These are phyloP conservation scores for Gila robusta DNA, from an alignment of 2,797 vertebrate species.

Conservation along the genomic window DNA sequence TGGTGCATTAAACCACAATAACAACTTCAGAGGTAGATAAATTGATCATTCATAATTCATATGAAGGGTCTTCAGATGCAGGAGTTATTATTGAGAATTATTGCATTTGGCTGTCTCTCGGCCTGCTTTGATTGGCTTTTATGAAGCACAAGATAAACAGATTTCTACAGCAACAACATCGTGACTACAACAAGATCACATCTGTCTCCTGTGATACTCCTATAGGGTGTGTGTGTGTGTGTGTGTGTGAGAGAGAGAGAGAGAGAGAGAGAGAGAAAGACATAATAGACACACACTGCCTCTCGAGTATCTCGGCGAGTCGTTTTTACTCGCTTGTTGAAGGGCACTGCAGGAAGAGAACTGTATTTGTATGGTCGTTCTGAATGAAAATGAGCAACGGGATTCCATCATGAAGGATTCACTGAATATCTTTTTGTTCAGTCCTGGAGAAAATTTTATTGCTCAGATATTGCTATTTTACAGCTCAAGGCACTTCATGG, in stretches of 20 bases:
- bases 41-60: conserved; percentile 41
- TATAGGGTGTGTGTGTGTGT: neutral
- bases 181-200: conserved; percentile 4
- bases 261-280: neutral
- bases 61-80: conserved; percentile 9
- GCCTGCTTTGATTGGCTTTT: neutral
- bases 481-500: neutral
- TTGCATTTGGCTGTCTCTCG: neutral
- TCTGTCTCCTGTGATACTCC: neutral
- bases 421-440: conserved; percentile 5
- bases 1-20: conserved; percentile 16
- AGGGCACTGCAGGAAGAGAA: neutral
- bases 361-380: neutral
- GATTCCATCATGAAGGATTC: neutral
- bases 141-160: conserved; percentile 9
- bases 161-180: conserved; percentile 9
- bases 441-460: neutral
- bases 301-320: neutral
- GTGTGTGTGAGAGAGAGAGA: neutral
- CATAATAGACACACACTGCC: neutral
- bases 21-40: conserved; percentile 22
- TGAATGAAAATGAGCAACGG: conserved; percentile 11
- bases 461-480: conserved; percentile 14
- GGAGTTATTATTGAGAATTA: neutral
- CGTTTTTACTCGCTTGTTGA: conserved; percentile 20